phyloP scores from a whole-genome alignment of 2,888 invertebrate genomes.

The Drosophila recens region DNA sequence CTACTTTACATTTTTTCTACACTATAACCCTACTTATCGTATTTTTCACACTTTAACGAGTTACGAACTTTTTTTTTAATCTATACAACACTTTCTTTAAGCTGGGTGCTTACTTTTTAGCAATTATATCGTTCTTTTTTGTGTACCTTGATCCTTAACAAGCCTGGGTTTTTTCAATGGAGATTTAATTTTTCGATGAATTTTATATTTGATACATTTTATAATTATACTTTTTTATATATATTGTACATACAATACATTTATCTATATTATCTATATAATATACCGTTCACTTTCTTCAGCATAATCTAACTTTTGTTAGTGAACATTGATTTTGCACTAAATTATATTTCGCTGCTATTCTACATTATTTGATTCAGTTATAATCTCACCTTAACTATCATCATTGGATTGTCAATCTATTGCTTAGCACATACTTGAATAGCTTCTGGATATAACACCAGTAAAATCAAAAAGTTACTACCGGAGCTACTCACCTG shows the following conservation, averaged over 20 bases:
- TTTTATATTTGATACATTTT: not conserved
- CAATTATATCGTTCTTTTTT: not conserved
- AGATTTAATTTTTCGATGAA: not conserved
- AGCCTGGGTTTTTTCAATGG: not conserved
- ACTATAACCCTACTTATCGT: not conserved
- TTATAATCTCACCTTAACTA: conserved; percentile 25
- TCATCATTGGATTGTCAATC: conserved; percentile 17
- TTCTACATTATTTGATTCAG: not conserved
- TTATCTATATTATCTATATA: no score
- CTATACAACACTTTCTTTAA: conserved; percentile 1
- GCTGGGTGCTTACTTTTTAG: not conserved
- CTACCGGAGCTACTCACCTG: conserved; percentile 60
- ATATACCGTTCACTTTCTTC: no score
- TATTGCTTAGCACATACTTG: conserved; percentile 44
- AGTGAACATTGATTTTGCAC: not conserved
- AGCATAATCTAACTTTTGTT: not conserved
- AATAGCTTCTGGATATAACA: conserved; percentile 51
- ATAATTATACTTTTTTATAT: no score
- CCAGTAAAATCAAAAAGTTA: conserved; percentile 78
- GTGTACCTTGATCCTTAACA: not conserved
- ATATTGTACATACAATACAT: no score
- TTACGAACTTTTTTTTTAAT: conserved; percentile 1
- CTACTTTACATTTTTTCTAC: not conserved
- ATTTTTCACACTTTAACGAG: conserved; percentile 2
- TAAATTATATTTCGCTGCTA: no score